Evolutionary conservation across 2,888 invertebrate species (phyloP).

Genomic region (Dione vanillae): DNA sequence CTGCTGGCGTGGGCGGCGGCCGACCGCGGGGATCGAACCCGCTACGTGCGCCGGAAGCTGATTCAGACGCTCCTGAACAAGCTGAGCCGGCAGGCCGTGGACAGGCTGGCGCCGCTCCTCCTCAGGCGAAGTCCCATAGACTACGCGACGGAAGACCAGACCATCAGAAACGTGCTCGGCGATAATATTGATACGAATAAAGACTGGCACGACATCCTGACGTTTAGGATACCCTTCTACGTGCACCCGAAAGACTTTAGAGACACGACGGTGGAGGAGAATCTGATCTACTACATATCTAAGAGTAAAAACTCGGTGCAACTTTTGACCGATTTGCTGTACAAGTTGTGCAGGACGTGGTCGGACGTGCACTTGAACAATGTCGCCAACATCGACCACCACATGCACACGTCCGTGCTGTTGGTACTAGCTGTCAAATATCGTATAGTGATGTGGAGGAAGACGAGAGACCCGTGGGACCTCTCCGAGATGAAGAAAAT

Average conservation of each 20-base stretch:
- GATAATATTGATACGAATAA: constrained; percentile 75
- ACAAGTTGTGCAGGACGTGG: constrained; percentile 87
- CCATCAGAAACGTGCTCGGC: constrained; percentile 79
- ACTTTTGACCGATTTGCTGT: constrained; percentile 69
- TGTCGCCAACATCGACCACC: constrained; percentile 87
- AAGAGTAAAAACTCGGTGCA: constrained; percentile 61
- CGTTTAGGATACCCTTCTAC: constrained; percentile 67
- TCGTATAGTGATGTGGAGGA: constrained; percentile 64
- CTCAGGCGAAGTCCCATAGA: constrained; percentile 80
- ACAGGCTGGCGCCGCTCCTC: constrained; percentile 82
- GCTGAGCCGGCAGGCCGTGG: constrained; percentile 85
- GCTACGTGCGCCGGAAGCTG: constrained; percentile 69
- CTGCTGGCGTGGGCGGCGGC: constrained; percentile 80
- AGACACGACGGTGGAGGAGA: constrained; percentile 79
- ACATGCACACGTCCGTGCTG: constrained; percentile 88
- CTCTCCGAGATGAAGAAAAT: constrained; percentile 74
- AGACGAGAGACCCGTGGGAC: constrained; percentile 58
- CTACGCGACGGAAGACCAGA: constrained; percentile 64
- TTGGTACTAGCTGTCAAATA: constrained; percentile 85
- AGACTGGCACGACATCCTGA: constrained; percentile 88
- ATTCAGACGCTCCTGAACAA: constrained; percentile 81
- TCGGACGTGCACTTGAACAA: constrained; percentile 85
- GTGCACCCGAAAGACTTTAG: constrained; percentile 84
- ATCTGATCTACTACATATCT: constrained; percentile 86
- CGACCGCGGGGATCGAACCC: constrained; percentile 56